phyloP scores from a whole-genome alignment of 2,888 invertebrate species.

The Drosophila birchii region DNA sequence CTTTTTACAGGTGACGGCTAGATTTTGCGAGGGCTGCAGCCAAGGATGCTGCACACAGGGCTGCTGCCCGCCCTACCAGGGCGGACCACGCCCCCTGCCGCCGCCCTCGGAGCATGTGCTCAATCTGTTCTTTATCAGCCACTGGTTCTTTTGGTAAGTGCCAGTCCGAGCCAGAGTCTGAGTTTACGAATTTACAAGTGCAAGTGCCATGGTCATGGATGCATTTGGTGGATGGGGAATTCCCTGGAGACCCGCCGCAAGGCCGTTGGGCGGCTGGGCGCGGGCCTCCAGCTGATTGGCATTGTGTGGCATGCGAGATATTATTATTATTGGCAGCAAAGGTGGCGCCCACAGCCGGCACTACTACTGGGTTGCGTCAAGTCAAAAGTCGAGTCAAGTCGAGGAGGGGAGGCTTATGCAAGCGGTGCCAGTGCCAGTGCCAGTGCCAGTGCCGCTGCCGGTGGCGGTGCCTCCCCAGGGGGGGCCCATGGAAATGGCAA shows the following conservation, averaged over 20 bases:
- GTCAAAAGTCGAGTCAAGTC: constrained; percentile 63
- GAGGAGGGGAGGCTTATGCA: constrained; percentile 65
- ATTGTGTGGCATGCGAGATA: constrained; percentile 57
- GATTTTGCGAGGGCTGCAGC: constrained; percentile 86
- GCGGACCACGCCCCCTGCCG: constrained; percentile 85
- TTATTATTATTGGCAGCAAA: constrained; percentile 78
- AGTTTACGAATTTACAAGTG: not conserved
- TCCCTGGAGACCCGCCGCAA: constrained; percentile 36
- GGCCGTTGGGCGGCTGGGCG: constrained; percentile 17
- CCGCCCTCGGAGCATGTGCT: constrained; percentile 87
- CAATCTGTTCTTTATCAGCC: constrained; percentile 88
- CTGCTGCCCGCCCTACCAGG: constrained; percentile 87
- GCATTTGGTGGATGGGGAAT: constrained; percentile 12
- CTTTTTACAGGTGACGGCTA: constrained; percentile 85
- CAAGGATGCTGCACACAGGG: constrained; percentile 90
- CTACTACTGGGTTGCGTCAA: constrained; percentile 66
- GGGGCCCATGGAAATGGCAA: constrained; percentile 58
- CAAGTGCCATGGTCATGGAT: constrained; percentile 15
- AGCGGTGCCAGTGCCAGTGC: constrained; percentile 24
- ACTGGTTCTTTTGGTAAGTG: constrained; percentile 88
- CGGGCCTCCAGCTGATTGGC: constrained; percentile 57
- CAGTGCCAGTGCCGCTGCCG: constrained; percentile 3
- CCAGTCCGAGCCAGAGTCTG: not conserved
- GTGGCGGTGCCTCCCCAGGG: constrained; percentile 26
- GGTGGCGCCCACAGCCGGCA: constrained; percentile 58